phyloP scores from a whole-genome alignment of 1,140 invertebrate genomes.

The Pteromalus puparum region DNA sequence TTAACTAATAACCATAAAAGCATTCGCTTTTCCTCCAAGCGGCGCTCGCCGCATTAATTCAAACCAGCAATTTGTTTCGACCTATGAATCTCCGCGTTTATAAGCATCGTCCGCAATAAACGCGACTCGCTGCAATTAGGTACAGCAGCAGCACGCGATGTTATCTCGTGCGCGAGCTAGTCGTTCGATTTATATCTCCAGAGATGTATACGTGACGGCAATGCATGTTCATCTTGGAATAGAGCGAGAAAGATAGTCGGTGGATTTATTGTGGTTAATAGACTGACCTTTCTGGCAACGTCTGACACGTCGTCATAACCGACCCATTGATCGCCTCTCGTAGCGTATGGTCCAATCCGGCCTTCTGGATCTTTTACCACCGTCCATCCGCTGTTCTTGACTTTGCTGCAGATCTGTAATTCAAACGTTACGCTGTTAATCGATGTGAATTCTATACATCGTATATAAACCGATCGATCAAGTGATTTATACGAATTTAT shows the following conservation, averaged over 20 bases:
- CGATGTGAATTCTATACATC: not conserved
- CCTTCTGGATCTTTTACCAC: conserved; percentile 79
- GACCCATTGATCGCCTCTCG: conserved; percentile 86
- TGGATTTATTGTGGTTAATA: not conserved
- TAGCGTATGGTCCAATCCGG: conserved; percentile 84
- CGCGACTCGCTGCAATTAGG: no score
- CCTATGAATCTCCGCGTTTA: no score
- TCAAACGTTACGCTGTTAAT: conserved; percentile 33
- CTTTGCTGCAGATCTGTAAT: conserved; percentile 79
- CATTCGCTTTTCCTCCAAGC: no score
- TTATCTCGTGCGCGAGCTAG: no score
- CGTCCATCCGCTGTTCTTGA: conserved; percentile 80
- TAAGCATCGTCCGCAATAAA: no score
- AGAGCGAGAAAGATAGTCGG: not conserved
- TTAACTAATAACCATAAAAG: no score
- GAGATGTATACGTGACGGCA: no score
- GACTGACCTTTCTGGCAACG: conserved; percentile 74
- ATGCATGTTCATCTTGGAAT: not conserved
- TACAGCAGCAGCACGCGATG: no score
- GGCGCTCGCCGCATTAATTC: no score
- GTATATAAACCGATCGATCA: not conserved
- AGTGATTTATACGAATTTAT: no score
- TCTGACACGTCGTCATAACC: conserved; percentile 86
- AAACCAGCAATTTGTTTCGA: no score
- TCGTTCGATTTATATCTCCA: no score